Base-by-base conservation (phyloP, 2,797 vertebrate genomes). In the Coracias cyanogaster region DNA sequence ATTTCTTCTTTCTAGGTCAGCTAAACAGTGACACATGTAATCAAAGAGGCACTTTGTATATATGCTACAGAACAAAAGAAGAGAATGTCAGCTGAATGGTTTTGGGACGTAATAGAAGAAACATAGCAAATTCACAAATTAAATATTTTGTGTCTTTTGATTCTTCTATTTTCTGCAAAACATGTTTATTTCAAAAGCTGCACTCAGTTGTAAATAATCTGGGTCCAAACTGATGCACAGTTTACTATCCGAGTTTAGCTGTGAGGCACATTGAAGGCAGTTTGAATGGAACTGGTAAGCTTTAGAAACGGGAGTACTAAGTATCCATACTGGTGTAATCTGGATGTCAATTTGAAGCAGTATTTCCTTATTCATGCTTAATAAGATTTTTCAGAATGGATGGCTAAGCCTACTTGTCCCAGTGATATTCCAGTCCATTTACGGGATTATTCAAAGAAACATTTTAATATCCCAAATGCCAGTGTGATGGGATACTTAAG, bases 61-160 rank as follows among this genome's bases (percentile, higher is more conserved):
- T 21, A 35, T 12, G 16, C 69, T 82, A 52, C 39, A 88, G 67
- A 94, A 94, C 73, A 95, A 86, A 86, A 60, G n/a, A 57, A 93
- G 22, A 62, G 26, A 49, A 72, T 81, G 24, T 62, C 64, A 93
- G 29, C 37, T 58, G 41, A 83, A 74, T 25, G 10, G 13, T 61
- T 78, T 83, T 4, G 28, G 17, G 62, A 87, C 72, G 49, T 22
- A 90, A 80, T 33, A 58, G 55, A 89, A 88, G 14, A 87, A 89
- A 78, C 54, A n/a, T n/a, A 54, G 46, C 11, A 90, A 86, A 94
- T 73, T 39, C 69, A 78, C 52, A 74, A 16, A 70, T 89, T 45
- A 90, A 77, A 61, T 61, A 90, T 88, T 88, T 39, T 67, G 29
- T 55, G 43, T 25, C 29, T 88, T 86, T 46, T 1, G 5, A 55